phyloP scores from a whole-genome alignment of 1,140 invertebrate genomes.

The Cryptotermes secundus region DNA sequence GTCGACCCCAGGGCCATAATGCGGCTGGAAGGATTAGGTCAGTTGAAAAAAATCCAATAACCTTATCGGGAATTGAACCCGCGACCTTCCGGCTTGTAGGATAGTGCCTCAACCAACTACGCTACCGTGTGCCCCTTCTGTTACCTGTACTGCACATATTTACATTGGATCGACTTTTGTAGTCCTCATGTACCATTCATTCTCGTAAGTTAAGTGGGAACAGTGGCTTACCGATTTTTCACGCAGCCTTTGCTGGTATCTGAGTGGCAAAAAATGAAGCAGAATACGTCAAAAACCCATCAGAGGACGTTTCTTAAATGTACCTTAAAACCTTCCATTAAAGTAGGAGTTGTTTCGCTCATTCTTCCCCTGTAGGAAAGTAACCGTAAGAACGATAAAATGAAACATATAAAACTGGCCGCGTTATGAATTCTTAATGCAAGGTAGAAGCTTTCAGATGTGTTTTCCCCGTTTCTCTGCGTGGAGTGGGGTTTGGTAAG shows the following conservation, averaged over 20 bases:
- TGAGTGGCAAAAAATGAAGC: not conserved
- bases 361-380: too few relatives aligned
- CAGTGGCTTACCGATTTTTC: not conserved
- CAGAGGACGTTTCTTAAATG: conserved; percentile 3
- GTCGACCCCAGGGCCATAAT: too few relatives aligned
- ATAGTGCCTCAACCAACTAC: too few relatives aligned
- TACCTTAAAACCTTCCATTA: conserved; percentile 16
- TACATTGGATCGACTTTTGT: too few relatives aligned
- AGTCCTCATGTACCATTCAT: not conserved
- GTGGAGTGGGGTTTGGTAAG: not conserved
- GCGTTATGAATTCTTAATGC: conserved; percentile 3
- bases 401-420: not conserved
- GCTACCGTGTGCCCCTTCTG: too few relatives aligned
- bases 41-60: too few relatives aligned
- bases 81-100: too few relatives aligned
- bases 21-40: too few relatives aligned
- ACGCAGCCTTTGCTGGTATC: too few relatives aligned
- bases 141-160: too few relatives aligned
- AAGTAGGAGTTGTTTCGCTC: not conserved
- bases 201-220: not conserved
- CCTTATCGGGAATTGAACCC: too few relatives aligned
- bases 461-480: not conserved
- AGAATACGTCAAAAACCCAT: not conserved
- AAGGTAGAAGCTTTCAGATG: not conserved
- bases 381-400: not conserved